Percentiles rank a stretch among this genome's conserved stretches.
These are phyloP conservation scores for Apis laboriosa DNA, from an alignment of 1,140 invertebrate genomes.

Conservation along the genomic window DNA sequence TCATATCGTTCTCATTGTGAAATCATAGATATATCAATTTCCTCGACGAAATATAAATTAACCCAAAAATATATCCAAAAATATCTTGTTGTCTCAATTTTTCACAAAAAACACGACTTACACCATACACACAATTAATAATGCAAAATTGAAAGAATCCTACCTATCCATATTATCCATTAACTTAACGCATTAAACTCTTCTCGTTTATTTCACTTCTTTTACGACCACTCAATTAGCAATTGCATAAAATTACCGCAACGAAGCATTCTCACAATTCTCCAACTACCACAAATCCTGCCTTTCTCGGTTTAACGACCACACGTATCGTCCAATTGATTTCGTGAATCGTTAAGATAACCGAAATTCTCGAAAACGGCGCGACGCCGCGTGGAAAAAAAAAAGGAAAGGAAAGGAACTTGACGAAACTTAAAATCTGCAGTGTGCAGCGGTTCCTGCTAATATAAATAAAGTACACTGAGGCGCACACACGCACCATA, in stretches of 20 bases:
- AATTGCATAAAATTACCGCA: not conserved
- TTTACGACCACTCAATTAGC: not conserved
- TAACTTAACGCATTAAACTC: not conserved
- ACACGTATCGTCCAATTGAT: not conserved
- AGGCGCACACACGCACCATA: constrained; percentile 13
- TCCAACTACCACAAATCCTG: not conserved
- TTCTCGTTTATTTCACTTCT: not conserved
- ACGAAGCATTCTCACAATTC: not conserved
- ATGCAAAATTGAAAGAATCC: not conserved
- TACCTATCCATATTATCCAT: not conserved
- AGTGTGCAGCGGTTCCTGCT: not conserved
- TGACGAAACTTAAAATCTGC: no score
- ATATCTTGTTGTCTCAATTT: no score
- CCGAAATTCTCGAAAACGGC: no score
- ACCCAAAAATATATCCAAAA: no score
- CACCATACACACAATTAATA: no score
- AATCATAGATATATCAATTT: no score
- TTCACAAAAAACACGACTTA: no score
- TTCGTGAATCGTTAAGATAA: not conserved
- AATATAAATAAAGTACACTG: not conserved
- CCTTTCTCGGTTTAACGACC: not conserved
- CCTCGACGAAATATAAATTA: no score
- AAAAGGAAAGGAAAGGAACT: no score
- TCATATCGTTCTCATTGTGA: no score
- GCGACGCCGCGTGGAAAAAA: not conserved